Evolutionary conservation across 92 coral and sea anemone species (phyloP).

Genomic region (Parazoanthus darwini): DNA sequence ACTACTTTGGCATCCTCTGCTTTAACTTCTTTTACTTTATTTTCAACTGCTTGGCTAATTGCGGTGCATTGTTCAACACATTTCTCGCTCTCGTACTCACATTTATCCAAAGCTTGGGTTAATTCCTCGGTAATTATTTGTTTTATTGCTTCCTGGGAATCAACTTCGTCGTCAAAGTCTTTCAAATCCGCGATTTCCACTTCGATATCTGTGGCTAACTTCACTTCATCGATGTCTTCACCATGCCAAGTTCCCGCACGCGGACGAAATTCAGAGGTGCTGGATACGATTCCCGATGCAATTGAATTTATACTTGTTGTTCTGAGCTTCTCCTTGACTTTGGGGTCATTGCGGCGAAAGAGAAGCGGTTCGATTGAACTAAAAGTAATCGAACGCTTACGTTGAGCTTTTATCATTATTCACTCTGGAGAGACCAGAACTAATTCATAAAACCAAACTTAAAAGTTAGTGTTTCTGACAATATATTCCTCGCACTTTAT

Average conservation of each 20-base stretch:
- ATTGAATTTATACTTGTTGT: conserved; percentile 82
- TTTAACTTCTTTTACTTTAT: conserved; percentile 62
- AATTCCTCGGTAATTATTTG: conserved; percentile 86
- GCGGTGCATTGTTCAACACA: conserved; percentile 75
- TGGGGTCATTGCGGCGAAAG: conserved; percentile 37
- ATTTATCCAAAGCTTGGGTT: conserved; percentile 52
- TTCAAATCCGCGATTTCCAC: conserved; percentile 64
- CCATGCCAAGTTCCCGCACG: conserved; percentile 99
- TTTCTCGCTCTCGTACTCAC: conserved; percentile 64
- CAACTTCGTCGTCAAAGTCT: conserved; percentile 65
- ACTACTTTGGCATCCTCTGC: conserved; percentile 70
- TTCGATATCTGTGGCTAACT: conserved; percentile 11
- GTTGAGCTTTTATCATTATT: conserved; percentile 37
- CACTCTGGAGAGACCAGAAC: not conserved
- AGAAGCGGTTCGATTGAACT: conserved; percentile 73
- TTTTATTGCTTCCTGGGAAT: conserved; percentile 62
- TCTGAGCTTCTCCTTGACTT: conserved; percentile 57
- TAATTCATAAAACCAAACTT: not conserved
- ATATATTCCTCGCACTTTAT: not conserved
- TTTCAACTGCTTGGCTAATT: conserved; percentile 81
- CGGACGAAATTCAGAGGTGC: conserved; percentile 45
- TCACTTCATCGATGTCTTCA: conserved; percentile 43
- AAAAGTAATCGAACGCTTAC: conserved; percentile 78
- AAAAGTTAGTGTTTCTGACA: not conserved
- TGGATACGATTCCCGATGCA: conserved; percentile 83